Evolutionary conservation across 2,113 vertebrate species (phyloP).

Genomic region (Lathamus discolor): DNA sequence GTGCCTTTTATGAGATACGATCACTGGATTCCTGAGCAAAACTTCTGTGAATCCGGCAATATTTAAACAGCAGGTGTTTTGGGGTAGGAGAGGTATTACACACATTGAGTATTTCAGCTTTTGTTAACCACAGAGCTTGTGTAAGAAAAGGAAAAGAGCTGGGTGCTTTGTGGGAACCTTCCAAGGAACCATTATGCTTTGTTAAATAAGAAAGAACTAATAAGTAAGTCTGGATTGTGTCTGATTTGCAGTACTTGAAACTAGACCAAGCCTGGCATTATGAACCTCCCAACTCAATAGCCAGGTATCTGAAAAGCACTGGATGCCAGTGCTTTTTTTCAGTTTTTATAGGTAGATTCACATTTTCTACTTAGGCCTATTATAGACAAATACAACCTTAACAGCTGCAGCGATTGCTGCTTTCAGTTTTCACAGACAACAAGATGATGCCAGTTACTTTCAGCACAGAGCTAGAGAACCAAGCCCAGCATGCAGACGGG

Average conservation of each 20-base stretch:
- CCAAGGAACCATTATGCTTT: background rate
- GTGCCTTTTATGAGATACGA: constrained; percentile 15
- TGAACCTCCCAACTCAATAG: background rate
- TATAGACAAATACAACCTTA: background rate
- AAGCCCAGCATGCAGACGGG: background rate
- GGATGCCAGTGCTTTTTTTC: background rate
- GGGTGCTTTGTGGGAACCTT: background rate
- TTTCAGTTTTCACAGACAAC: background rate
- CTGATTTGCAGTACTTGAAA: background rate
- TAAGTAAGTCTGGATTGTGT: background rate
- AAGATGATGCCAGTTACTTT: background rate
- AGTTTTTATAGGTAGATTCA: background rate
- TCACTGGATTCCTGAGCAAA: background rate
- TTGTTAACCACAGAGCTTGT: background rate
- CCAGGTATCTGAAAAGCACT: background rate
- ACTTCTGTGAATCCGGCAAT: background rate
- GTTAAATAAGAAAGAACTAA: background rate
- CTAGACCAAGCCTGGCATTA: background rate
- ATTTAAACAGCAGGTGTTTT: background rate
- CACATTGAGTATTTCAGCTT: background rate
- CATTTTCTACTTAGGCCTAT: background rate
- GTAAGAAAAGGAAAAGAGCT: background rate
- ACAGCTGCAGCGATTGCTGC: background rate
- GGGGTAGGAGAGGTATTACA: background rate
- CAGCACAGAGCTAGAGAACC: background rate